phyloP scores from a whole-genome alignment of 2,797 vertebrate genomes.

The Paratrypauchen microcephalus region DNA sequence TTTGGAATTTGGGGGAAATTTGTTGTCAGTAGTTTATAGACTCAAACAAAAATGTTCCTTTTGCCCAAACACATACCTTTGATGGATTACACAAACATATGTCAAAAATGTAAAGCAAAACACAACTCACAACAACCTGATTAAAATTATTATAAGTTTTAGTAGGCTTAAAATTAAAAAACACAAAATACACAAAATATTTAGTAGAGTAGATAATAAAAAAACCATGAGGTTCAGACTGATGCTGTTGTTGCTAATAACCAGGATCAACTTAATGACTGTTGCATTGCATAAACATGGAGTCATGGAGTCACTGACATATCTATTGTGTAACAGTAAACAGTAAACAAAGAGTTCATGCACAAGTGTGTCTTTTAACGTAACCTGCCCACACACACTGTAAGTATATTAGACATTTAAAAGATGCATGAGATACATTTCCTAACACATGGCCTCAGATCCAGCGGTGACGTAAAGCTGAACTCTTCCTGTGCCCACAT shows the following conservation, averaged over 20 bases:
- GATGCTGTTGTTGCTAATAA: not conserved
- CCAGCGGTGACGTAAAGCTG: constrained; percentile 14
- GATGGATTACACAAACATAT: not conserved
- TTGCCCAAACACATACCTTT: too few relatives aligned
- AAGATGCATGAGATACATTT: constrained; percentile 4
- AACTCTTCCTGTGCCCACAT: constrained; percentile 35
- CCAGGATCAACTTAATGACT: not conserved
- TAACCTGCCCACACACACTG: constrained; percentile 1
- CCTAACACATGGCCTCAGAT: constrained; percentile 10
- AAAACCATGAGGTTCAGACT: not conserved
- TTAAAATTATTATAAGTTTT: not conserved
- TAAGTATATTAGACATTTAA: constrained; percentile 5
- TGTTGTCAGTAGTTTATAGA: too few relatives aligned
- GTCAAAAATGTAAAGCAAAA: not conserved
- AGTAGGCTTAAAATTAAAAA: not conserved
- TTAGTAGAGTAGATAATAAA: not conserved
- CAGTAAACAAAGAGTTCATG: not conserved
- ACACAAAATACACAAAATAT: not conserved
- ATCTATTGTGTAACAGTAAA: constrained; percentile 9
- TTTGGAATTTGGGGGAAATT: too few relatives aligned
- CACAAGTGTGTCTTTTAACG: not conserved
- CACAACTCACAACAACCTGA: not conserved
- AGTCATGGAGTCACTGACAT: constrained; percentile 3
- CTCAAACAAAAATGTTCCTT: too few relatives aligned
- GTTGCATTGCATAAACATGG: not conserved